Base-by-base conservation (phyloP, 2,797 vertebrate genomes). In the Macropodus opercularis region DNA sequence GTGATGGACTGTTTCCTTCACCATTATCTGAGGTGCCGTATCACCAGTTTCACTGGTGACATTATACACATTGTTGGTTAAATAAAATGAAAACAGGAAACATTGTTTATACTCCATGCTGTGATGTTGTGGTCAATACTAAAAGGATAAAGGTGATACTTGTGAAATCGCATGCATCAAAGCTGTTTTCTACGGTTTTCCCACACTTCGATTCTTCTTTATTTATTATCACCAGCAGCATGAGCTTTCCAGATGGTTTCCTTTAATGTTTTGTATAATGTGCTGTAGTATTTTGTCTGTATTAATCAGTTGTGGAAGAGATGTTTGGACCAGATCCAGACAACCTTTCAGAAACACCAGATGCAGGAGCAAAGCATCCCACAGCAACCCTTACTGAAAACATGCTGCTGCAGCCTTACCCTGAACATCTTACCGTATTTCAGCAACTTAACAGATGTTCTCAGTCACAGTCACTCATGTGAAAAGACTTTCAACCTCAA, bases 1-100 rank as follows among this genome's bases (percentile, higher is more conserved):
- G 62, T 56, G 66, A 81, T 50, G 41, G 39, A 75, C 64, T 32
- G 51, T 64, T 53, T 78, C 58, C 70, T 58, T 57, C 38, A 44
- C 49, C 23, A 38, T 53, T 8, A 51, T 75, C 49, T 59, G 63
- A 69, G 63, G 68, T 59, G 69, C 70, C 59, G 58, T 53, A 41
- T 52, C 18, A 6, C 29, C 43, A 68, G 15, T 46, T 24, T 35
- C 41, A 15, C 34, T 38, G 34, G 50, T 17, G 42, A 61, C 50
- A 72, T 39, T 24, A 39, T 19, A 39, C n/a, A n/a, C n/a, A n/a
- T n/a, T n/a, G n/a, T n/a, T 26, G 57, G 17, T 23, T 57, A 14
- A 29, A 31, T 39, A 17, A 15, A 12, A 23, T 59, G 14, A 29
- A n/a, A 22, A 70, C 61, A 46, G 38, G 26, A 57, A 35, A 40